Evolutionary conservation across 2,113 vertebrate genomes (phyloP).

Genomic region (Toxostoma redivivum): DNA sequence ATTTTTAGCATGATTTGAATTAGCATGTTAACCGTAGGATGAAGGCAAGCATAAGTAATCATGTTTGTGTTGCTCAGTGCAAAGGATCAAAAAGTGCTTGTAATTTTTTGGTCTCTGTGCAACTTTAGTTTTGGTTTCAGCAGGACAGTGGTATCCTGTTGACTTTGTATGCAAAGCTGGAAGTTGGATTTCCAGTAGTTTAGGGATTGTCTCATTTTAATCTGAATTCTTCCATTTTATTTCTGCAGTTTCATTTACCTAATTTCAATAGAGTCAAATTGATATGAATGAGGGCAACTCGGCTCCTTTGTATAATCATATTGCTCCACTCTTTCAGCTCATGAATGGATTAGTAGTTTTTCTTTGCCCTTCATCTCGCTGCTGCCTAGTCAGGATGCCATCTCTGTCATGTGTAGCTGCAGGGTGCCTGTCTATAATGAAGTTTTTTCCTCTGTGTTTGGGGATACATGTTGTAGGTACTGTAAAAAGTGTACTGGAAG

Average conservation of each 20-base stretch:
- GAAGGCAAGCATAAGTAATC: not conserved
- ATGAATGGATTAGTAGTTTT: not conserved
- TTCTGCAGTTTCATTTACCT: not conserved
- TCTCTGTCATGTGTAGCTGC: not conserved
- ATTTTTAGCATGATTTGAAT: not conserved
- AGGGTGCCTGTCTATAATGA: fast-evolving
- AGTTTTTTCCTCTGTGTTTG: not conserved
- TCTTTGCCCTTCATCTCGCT: not conserved
- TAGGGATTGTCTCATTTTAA: not conserved
- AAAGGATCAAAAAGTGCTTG: not conserved
- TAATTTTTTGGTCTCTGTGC: not conserved
- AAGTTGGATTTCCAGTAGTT: not conserved
- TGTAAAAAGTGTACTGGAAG: not conserved
- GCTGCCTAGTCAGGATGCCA: not conserved
- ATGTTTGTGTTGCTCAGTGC: not conserved
- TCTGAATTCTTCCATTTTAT: not conserved
- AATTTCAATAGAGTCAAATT: not conserved
- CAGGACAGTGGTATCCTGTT: not conserved
- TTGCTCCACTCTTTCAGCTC: not conserved
- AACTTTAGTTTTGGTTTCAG: not conserved
- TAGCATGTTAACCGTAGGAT: not conserved
- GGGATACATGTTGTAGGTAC: not conserved
- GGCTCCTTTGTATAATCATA: not conserved
- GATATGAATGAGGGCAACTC: not conserved
- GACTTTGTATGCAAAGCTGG: not conserved